phyloP scores from a whole-genome alignment of 2,113 vertebrate species.

The Collichthys lucidus region DNA sequence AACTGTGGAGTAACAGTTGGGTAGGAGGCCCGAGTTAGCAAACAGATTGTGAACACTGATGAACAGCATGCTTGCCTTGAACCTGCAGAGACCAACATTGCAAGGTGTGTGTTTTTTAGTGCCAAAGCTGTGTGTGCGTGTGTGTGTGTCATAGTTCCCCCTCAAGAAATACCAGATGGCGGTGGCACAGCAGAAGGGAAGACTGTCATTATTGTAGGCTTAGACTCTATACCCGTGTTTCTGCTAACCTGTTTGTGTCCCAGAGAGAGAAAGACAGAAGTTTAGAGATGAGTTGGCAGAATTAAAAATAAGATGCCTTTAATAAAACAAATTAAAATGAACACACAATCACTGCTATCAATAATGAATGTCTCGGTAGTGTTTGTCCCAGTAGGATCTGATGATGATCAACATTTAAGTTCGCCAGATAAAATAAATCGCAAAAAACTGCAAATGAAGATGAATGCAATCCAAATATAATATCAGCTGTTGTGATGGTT shows the following conservation, averaged over 20 bases:
- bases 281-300: background rate
- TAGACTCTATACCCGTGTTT: slow-evolving; percentile 20
- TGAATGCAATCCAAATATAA: slow-evolving; percentile 15
- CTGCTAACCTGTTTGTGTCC: slow-evolving; percentile 34
- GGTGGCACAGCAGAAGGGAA: slow-evolving; percentile 44
- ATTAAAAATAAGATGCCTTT: background rate
- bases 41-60: slow-evolving; percentile 68
- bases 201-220: slow-evolving; percentile 38
- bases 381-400: background rate
- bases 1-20: slow-evolving; percentile 49
- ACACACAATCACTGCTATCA: background rate
- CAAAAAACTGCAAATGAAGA: slow-evolving; percentile 29
- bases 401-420: background rate
- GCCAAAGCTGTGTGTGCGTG: slow-evolving; percentile 11
- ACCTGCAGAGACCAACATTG: slow-evolving; percentile 55
- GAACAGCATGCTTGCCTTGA: slow-evolving; percentile 70
- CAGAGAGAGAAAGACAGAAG: background rate
- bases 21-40: slow-evolving; percentile 50
- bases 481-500: slow-evolving; percentile 19
- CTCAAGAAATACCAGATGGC: slow-evolving; percentile 63
- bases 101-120: slow-evolving; percentile 49
- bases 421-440: background rate
- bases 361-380: slow-evolving; percentile 1
- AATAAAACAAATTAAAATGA: background rate
- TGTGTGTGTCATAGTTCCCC: slow-evolving; percentile 8